A percentile compares a stretch with the other conserved stretches of the same genome.
Evolutionary conservation across 2,113 vertebrate genomes (phyloP).

Genomic region (Cnemophilus loriae): DNA sequence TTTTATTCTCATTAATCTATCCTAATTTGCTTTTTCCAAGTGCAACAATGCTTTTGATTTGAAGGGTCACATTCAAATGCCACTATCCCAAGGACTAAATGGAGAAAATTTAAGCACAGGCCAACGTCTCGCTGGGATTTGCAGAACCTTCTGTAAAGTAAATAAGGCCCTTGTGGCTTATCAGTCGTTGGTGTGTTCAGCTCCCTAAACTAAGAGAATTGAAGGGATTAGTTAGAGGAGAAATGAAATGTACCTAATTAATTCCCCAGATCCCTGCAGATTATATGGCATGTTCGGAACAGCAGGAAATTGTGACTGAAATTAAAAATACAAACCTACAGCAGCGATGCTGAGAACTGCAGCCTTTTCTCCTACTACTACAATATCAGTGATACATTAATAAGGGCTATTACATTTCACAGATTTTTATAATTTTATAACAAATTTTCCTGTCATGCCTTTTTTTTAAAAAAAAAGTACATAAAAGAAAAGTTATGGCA

Average conservation of each 20-base stretch:
- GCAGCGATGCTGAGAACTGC: background rate
- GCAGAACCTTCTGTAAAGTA: conserved; percentile 37
- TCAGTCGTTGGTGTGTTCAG: conserved; percentile 16
- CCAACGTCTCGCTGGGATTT: background rate
- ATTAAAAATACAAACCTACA: conserved; percentile 46
- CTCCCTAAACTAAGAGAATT: conserved; percentile 51
- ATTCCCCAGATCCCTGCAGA: conserved; percentile 60
- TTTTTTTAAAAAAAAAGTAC: background rate
- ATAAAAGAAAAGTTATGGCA: background rate
- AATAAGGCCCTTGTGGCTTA: conserved; percentile 59
- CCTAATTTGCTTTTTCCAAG: background rate
- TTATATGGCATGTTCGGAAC: conserved; percentile 46
- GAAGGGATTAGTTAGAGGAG: conserved; percentile 57
- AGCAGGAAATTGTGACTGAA: conserved; percentile 54
- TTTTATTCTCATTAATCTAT: background rate
- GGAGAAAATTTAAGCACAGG: conserved; percentile 6
- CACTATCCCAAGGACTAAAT: background rate
- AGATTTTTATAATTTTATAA: background rate
- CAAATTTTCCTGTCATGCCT: background rate
- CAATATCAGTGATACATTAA: background rate
- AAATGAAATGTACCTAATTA: conserved; percentile 66
- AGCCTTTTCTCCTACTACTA: background rate
- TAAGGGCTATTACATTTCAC: background rate
- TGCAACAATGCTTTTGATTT: conserved; percentile 10
- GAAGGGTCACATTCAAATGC: conserved; percentile 36